These are phyloP conservation scores for Heterochromis multidens DNA, from an alignment of 2,113 vertebrate genomes.

Conservation along the genomic window DNA sequence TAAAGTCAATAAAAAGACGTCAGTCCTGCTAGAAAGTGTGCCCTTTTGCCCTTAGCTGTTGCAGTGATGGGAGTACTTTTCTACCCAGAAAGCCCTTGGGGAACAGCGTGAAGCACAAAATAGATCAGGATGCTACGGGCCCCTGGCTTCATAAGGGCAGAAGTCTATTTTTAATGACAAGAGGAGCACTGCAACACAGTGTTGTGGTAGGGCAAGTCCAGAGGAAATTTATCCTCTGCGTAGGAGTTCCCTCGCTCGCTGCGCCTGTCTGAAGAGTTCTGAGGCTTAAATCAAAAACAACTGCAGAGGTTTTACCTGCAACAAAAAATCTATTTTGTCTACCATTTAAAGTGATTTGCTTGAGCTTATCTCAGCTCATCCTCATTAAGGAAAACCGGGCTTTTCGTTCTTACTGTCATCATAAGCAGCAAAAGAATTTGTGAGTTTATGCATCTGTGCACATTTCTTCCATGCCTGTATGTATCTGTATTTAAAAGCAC, in stretches of 20 bases:
- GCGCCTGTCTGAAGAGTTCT: neutral
- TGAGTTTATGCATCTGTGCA: neutral
- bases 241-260: conserved; percentile 52
- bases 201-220: conserved; percentile 26
- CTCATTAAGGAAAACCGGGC: neutral
- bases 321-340: conserved; percentile 19
- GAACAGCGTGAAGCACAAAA: conserved; percentile 28
- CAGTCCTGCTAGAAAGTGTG: conserved; percentile 18
- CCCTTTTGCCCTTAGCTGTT: conserved; percentile 40
- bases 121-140: conserved; percentile 46
- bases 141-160: conserved; percentile 44
- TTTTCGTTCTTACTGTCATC: neutral
- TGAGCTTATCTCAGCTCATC: neutral
- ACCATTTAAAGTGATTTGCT: neutral
- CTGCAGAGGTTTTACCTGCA: conserved; percentile 13
- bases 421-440: neutral
- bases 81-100: conserved; percentile 31
- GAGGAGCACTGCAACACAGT: conserved; percentile 47
- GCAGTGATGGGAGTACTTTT: conserved; percentile 32
- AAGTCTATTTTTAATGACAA: conserved; percentile 74
- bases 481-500: neutral
- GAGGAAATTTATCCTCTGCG: conserved; percentile 51
- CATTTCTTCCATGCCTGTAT: neutral
- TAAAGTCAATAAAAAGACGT: conserved; percentile 51
- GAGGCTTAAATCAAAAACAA: conserved; percentile 25